Base-by-base conservation (phyloP, 2,113 vertebrate species). In the Scolopax mira region DNA sequence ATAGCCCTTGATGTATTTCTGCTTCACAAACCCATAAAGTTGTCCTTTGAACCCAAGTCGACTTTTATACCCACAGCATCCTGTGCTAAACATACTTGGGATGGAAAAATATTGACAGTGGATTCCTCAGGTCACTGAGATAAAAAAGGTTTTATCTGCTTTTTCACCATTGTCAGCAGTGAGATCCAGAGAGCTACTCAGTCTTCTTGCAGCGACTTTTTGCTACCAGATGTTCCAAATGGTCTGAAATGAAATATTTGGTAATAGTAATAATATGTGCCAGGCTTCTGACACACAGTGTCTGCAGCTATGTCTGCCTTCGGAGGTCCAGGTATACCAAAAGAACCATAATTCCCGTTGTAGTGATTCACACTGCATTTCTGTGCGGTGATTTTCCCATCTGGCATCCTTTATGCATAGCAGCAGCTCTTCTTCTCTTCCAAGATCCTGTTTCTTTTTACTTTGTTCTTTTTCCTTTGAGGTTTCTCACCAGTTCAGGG, bases 401-500 rank as follows among this genome's bases (percentile, higher is more conserved):
- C 83, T 96, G 88, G 83, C 10, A 10, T 84, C 60, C 37, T 88
- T 86, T 83, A 85, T 35, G 86, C 57, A 54, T 10, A 93, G 64
- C 64, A 86, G 51, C 79, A 90, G 42, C 41, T 90, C 72, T 72
- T 88, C 65, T 55, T 75, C 41, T 85, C 67, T 85, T 96, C 88
- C 83, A 90, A 74, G 85, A 62, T 66, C 67, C 69, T 94, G 39
- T 69, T 95, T 89, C 90, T 75, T 92, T 89, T 90, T 66, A 24
- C 80, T 96, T 94, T 84, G 55, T 78, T 89, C 84, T 82, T 85
- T 84, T 89, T 61, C 41, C 85, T 91, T 93, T 91, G 67, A 73
- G 79, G 41, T 66, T 88, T 52, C 71, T 90, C n/a, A 69, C 70
- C 31, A 37, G 44, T 57, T 88, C 42, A 44, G 44, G 54, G 67